These are phyloP conservation scores for Eristalis tenax DNA, from an alignment of 2,888 invertebrate genomes.

Conservation along the genomic window DNA sequence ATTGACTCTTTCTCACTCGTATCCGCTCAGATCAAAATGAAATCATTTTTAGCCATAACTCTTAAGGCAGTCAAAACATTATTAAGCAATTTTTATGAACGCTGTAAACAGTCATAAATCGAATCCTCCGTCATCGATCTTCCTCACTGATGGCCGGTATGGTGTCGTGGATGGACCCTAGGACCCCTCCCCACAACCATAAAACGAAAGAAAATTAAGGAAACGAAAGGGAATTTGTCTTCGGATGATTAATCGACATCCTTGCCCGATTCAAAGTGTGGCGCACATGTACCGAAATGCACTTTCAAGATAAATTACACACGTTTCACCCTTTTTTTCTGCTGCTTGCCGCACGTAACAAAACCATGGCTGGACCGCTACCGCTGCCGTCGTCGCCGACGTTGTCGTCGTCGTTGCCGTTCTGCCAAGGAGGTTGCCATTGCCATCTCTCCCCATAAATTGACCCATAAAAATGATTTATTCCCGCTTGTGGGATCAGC, in stretches of 20 bases:
- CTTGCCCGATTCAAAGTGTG: constrained; percentile 65
- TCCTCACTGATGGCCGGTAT: constrained; percentile 52
- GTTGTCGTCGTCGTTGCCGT: neutral
- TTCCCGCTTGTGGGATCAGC: constrained; percentile 70
- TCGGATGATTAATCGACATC: constrained; percentile 70
- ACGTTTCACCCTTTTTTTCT: constrained; percentile 54
- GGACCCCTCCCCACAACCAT: constrained; percentile 25
- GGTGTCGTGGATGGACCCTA: constrained; percentile 59
- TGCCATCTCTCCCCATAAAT: constrained; percentile 65
- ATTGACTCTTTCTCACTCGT: constrained; percentile 1
- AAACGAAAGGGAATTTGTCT: constrained; percentile 71
- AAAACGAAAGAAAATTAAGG: constrained; percentile 68
- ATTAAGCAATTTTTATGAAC: constrained; percentile 71
- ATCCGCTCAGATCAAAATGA: constrained; percentile 29
- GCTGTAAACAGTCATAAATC: constrained; percentile 67
- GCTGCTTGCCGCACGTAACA: neutral
- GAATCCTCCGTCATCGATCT: constrained; percentile 68
- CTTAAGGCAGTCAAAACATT: constrained; percentile 69
- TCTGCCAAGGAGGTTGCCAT: constrained; percentile 38
- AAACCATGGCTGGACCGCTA: constrained; percentile 18
- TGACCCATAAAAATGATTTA: constrained; percentile 72
- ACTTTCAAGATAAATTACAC: constrained; percentile 69
- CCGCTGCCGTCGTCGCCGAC: neutral
- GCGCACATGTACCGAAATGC: constrained; percentile 70
- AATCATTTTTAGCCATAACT: constrained; percentile 63